Percentiles rank a stretch among this genome's conserved stretches.
phyloP scores from a whole-genome alignment of 2,113 vertebrate species.

The Corvus moneduloides region DNA sequence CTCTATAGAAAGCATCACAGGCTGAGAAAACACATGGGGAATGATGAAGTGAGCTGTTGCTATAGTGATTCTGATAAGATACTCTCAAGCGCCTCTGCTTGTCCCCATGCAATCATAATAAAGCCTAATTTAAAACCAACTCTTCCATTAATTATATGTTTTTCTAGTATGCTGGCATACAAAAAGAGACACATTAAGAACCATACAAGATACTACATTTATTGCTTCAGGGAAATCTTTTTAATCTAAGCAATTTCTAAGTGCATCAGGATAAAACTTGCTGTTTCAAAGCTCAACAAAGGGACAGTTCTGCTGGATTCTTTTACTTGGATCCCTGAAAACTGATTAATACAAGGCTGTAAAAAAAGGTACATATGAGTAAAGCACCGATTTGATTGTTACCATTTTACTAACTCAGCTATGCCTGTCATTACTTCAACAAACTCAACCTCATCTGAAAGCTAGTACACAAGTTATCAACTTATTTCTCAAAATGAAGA shows the following conservation, averaged over 20 bases:
- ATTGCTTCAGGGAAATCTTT: neutral
- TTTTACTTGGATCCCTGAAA: neutral
- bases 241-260: neutral
- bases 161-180: neutral
- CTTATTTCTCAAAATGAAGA: neutral
- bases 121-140: constrained; percentile 49
- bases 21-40: constrained; percentile 59
- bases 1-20: constrained; percentile 56
- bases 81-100: constrained; percentile 43
- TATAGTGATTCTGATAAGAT: constrained; percentile 72
- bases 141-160: constrained; percentile 30
- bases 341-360: neutral
- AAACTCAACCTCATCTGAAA: neutral
- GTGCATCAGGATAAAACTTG: neutral
- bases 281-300: neutral
- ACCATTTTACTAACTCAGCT: neutral
- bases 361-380: neutral
- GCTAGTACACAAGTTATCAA: neutral
- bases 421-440: neutral
- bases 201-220: neutral
- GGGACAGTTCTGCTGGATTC: neutral
- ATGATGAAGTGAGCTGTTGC: constrained; percentile 76
- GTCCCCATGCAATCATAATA: neutral
- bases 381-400: neutral
- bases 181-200: constrained; percentile 5